Evolutionary conservation across 2,113 vertebrate genomes (phyloP), one percentile per base, ranked within the genome.

Genomic region (Jacana jacana): DNA sequence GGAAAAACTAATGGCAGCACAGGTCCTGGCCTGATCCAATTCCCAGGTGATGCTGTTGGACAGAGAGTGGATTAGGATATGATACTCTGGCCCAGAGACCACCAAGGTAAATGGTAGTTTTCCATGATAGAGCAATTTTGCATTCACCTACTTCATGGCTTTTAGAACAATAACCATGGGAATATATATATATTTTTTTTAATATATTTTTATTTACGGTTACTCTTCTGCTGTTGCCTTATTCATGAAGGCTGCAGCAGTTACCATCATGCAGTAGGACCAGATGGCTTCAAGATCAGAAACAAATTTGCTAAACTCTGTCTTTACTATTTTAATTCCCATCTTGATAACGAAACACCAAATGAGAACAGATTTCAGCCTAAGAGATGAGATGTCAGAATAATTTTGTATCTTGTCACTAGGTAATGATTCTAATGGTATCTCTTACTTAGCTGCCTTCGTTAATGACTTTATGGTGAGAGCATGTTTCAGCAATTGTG

Each of bases 401-500:
- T 85, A 77, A 93, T 94, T 96, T 93, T 91, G 1, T 89, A 76
- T 72, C 91, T 72, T 94, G 81, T 94, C 93, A 89, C 49, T 77
- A 85, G 58, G 81, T 91, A 94, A 93, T 75, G 57, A 92, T 82
- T 91, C 60, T 94, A 93, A 93, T 81, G 80, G 61, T 72, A 76
- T 82, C 81, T 93, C 70, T 72, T 78, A 95, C 55, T 96, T 87
- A 91, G 70, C 40, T 93, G 88, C 81, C 66, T 87, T 88, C 3
- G 1, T 70, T 92, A 96, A 81, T 23, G 58, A 72, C 80, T 86
- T 93, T 51, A 83, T 40, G 71, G 75, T 78, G 64, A 93, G 58
- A 94, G 81, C 60, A 55, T 71, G 39, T 90, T 95, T 93, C 91
- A 94, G 86, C 15, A 42, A 63, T 64, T 64, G 46, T 37, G 86